Percentiles rank a stretch among this genome's conserved stretches.
phyloP scores from a whole-genome alignment of 2,113 vertebrate genomes.

The Hydrochoerus hydrochaeris region DNA sequence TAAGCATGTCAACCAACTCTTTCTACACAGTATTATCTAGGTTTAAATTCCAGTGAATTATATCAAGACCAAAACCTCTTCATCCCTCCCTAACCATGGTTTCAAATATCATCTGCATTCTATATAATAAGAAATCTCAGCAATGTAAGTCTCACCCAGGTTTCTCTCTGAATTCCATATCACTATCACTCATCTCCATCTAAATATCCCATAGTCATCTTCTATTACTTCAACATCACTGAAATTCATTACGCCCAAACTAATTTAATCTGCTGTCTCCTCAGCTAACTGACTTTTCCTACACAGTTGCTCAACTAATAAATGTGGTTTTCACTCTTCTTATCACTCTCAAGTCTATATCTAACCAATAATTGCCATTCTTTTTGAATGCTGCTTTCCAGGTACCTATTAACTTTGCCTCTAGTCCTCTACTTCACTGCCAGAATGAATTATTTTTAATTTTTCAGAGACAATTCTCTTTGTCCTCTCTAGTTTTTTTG shows the following conservation, averaged over 20 bases:
- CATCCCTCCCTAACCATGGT: not conserved
- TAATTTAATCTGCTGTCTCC: not conserved
- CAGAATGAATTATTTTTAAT: not conserved
- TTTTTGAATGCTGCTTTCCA: not conserved
- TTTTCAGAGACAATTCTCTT: not conserved
- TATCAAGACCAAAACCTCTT: not conserved
- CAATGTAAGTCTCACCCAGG: not conserved
- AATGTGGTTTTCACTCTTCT: not conserved
- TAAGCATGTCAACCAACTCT: not conserved
- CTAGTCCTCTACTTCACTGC: not conserved
- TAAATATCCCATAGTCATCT: not conserved
- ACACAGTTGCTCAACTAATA: not conserved
- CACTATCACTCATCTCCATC: not conserved
- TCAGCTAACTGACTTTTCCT: not conserved
- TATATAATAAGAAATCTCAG: not conserved
- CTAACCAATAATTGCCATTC: not conserved
- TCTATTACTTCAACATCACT: not conserved
- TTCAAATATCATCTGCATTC: not conserved
- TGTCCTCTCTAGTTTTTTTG: not conserved
- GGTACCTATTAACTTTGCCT: not conserved
- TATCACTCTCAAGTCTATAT: not conserved
- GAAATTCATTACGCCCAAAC: constrained; percentile 13
- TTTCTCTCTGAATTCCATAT: not conserved
- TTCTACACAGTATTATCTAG: constrained; percentile 31
- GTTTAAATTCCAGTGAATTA: constrained; percentile 25